These are phyloP conservation scores for Nemoura dubitans DNA, from an alignment of 2,888 invertebrate genomes.

Conservation along the genomic window DNA sequence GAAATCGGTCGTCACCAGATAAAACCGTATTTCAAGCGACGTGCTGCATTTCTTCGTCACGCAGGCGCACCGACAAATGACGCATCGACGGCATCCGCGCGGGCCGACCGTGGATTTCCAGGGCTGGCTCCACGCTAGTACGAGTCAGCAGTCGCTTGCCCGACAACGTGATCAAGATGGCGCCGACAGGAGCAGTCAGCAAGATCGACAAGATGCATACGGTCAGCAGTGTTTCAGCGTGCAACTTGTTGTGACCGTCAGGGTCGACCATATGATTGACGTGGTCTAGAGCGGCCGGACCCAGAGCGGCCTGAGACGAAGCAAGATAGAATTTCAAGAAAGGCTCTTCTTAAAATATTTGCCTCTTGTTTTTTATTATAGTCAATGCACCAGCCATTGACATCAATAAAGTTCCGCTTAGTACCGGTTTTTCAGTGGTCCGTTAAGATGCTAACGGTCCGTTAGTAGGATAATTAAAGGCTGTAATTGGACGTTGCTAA, in stretches of 20 bases:
- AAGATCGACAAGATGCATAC: slow-evolving; percentile 84
- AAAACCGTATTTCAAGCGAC: not conserved
- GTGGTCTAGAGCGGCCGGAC: slow-evolving; percentile 78
- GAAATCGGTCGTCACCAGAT: too few relatives aligned
- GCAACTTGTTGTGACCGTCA: slow-evolving; percentile 50
- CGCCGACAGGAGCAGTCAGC: slow-evolving; percentile 84
- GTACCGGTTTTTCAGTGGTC: too few relatives aligned
- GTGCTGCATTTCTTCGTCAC: not conserved
- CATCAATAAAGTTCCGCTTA: too few relatives aligned
- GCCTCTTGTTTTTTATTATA: too few relatives aligned
- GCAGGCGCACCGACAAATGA: not conserved
- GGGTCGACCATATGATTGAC: slow-evolving; percentile 60
- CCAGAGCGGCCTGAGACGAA: slow-evolving; percentile 80
- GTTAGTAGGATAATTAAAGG: too few relatives aligned
- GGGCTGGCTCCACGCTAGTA: not conserved
- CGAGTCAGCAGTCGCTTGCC: slow-evolving; percentile 70
- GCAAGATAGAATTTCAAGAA: not conserved
- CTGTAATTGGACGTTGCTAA: too few relatives aligned
- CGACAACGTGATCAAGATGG: slow-evolving; percentile 80
- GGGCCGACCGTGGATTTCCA: not conserved
- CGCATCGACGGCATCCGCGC: not conserved
- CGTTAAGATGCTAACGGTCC: too few relatives aligned
- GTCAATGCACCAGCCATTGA: too few relatives aligned
- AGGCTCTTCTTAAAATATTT: too few relatives aligned
- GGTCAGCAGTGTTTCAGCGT: slow-evolving; percentile 76